phyloP scores from a whole-genome alignment of 35 echinoderm and acorn worm genomes.

The Lytechinus variegatus region DNA sequence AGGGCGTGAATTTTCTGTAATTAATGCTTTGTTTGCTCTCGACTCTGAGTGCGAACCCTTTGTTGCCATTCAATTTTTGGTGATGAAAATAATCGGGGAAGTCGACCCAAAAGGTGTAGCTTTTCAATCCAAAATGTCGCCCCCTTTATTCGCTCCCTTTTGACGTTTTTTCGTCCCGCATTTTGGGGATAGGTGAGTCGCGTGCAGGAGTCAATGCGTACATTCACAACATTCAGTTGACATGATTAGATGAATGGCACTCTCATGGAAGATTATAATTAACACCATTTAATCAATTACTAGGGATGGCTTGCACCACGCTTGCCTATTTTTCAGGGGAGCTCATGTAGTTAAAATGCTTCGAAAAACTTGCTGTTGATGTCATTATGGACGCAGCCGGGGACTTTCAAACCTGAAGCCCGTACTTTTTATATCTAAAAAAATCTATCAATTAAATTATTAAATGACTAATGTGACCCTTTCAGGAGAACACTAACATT shows the following conservation, averaged over 20 bases:
- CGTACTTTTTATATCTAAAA: no score
- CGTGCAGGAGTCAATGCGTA: not conserved
- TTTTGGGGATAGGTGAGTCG: not conserved
- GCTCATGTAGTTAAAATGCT: not conserved
- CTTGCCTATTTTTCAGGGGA: not conserved
- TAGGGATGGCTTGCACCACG: not conserved
- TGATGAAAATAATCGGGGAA: slow-evolving; percentile 3
- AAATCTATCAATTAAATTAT: no score
- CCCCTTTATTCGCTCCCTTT: not conserved
- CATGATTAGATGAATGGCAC: not conserved
- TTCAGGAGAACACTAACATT: no score
- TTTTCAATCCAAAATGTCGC: not conserved
- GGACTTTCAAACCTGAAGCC: no score
- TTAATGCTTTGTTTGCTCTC: slow-evolving; percentile 32
- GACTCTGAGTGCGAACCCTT: not conserved
- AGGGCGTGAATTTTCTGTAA: slow-evolving; percentile 39
- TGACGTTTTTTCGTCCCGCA: not conserved
- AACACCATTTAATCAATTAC: not conserved
- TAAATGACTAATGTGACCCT: no score
- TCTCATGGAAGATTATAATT: not conserved
- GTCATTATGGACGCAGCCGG: no score
- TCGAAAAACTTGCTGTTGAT: not conserved
- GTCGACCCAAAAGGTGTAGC: slow-evolving; percentile 12
- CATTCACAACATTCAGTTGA: not conserved
- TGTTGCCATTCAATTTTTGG: not conserved